Conservation (phyloP, 2,888 invertebrate species). For the Fragum sueziense region DNA sequence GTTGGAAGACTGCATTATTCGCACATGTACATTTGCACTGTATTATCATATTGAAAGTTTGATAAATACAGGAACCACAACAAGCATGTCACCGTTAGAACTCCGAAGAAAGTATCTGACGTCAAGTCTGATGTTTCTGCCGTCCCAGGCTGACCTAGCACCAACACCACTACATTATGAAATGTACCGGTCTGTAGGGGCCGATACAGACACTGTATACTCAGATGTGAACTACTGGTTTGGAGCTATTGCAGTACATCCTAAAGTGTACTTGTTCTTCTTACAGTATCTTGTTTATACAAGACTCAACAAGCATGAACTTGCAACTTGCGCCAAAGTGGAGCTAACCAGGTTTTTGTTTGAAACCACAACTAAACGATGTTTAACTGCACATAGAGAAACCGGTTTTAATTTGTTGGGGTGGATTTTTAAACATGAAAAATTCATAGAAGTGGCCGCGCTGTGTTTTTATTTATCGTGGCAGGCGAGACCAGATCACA, state of each 20-base stretch:
- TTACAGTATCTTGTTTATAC: not conserved
- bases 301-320: not conserved
- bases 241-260: not conserved
- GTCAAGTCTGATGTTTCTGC: not conserved
- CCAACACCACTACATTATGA: not conserved
- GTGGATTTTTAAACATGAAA: not conserved
- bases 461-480: not conserved
- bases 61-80: not conserved
- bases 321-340: not conserved
- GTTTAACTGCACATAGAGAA: not conserved
- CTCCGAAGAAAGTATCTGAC: not conserved
- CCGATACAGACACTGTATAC: not conserved
- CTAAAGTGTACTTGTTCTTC: not conserved
- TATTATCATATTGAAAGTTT: not conserved
- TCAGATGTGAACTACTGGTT: not conserved
- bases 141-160: not conserved
- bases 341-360: not conserved
- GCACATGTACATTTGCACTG: not conserved
- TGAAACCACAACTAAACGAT: not conserved
- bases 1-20: not conserved
- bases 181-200: not conserved
- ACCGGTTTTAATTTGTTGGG: not conserved
- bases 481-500: not conserved
- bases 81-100: not conserved
- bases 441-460: not conserved